A percentile compares a stretch with the other conserved stretches of the same genome.
Conservation (phyloP, 2,888 invertebrate genomes). For the Ceraclea dissimilis region DNA sequence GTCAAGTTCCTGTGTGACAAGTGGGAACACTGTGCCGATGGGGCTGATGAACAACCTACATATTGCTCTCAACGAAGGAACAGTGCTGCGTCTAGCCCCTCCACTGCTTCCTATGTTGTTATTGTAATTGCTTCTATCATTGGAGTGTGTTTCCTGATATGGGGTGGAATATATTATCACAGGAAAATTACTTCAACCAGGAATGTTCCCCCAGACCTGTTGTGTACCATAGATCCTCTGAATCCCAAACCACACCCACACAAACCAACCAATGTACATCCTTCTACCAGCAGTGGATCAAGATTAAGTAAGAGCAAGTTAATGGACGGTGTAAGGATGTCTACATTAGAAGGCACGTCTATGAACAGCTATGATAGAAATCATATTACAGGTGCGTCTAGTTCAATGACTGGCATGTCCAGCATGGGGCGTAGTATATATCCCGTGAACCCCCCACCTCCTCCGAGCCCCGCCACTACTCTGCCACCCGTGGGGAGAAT, state of each 20-base stretch:
- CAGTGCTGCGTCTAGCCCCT: constrained; percentile 30
- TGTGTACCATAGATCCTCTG: constrained; percentile 38
- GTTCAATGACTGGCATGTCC: constrained; percentile 49
- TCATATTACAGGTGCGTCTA: constrained; percentile 55
- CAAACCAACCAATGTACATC: constrained; percentile 28
- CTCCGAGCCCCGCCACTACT: constrained; percentile 81
- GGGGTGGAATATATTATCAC: constrained; percentile 44
- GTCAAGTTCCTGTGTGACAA: constrained; percentile 65
- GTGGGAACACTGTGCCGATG: constrained; percentile 71
- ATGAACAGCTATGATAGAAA: constrained; percentile 63
- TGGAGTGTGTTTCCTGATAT: constrained; percentile 45
- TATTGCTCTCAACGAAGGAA: constrained; percentile 48
- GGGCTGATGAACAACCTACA: constrained; percentile 66
- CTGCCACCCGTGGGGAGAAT: constrained; percentile 54
- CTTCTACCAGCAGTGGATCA: constrained; percentile 17
- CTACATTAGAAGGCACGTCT: constrained; percentile 51
- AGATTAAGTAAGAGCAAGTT: constrained; percentile 13
- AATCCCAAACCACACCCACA: constrained; percentile 23
- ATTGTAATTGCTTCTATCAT: constrained; percentile 49
- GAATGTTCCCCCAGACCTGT: constrained; percentile 47
- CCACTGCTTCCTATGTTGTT: constrained; percentile 49
- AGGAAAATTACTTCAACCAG: constrained; percentile 44
- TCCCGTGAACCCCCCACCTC: constrained; percentile 82
- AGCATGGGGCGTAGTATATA: constrained; percentile 65
- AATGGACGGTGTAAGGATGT: constrained; percentile 55